A percentile compares a stretch with the other conserved stretches of the same genome.
These are phyloP conservation scores for Eubasilissa regina DNA, from an alignment of 1,140 invertebrate genomes.

Conservation along the genomic window DNA sequence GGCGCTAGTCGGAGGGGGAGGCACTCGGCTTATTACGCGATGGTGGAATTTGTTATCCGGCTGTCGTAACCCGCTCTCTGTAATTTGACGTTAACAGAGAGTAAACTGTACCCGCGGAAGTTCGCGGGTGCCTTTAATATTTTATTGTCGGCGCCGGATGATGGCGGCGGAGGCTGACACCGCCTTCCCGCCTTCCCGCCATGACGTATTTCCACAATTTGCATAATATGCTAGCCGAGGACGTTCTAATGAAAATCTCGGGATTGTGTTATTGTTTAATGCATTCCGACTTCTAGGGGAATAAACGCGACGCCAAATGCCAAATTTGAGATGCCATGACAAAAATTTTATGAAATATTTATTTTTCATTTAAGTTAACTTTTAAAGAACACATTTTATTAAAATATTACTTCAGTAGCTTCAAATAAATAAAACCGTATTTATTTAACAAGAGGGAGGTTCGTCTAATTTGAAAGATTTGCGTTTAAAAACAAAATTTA, in stretches of 20 bases:
- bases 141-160: conserved; percentile 53
- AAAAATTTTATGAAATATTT: not conserved
- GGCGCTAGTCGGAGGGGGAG: conserved; percentile 3
- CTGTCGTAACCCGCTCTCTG: conserved; percentile 54
- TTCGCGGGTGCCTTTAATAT: conserved; percentile 59
- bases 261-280: conserved; percentile 1
- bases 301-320: conserved; percentile 5
- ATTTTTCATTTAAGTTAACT: conserved; percentile 15
- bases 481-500: no score
- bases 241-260: conserved; percentile 58
- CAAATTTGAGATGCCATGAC: not conserved
- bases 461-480: no score
- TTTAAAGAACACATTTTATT: not conserved
- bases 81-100: conserved; percentile 61
- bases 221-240: conserved; percentile 56
- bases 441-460: no score
- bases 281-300: not conserved
- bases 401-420: not conserved
- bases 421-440: no score
- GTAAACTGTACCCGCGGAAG: conserved; percentile 57
- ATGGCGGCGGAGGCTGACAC: conserved; percentile 24
- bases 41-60: conserved; percentile 57
- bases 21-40: conserved; percentile 45
- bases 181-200: conserved; percentile 1
- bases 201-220: conserved; percentile 58